Evolutionary conservation across 2,797 vertebrate genomes (phyloP), one percentile per base, ranked within the genome.

Genomic region (Ctenochaetus hawaiiensis): DNA sequence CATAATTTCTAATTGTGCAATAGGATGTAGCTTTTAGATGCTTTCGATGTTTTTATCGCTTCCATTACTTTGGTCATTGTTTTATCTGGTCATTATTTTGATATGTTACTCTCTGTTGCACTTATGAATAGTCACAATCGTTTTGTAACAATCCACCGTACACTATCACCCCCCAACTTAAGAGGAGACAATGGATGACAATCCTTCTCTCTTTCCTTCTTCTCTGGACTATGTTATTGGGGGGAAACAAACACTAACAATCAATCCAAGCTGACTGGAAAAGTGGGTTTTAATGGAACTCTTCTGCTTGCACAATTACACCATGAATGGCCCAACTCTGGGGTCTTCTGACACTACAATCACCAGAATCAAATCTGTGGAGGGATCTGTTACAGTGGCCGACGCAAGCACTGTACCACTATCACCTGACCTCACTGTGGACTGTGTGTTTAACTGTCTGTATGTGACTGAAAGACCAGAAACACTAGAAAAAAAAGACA

Each of bases 1-100:
- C 94, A 94, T 94, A 90, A 95, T 89, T 93, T 87, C 96, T 95
- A 95, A 96, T 96, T 93, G 97, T 99, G 97, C 97, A 97, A 98
- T 98, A 97, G 96, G 96, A 95, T 95, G 56, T 97, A 97, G 96
- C 89, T 95, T 95, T 96, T 96, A 95, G 93, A 92, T 92, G 95
- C 94, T 93, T 94, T 90, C 43, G 37, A 85, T 87, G 86, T 87
- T 91, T 90, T 91, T 84, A 81, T 66, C 20, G 72, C 77, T 78
- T 91, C 74, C 43, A 26, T 89, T 65, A 51, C 75, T 83, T 88
- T 81, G 45, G 22, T 87, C 51, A 6, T 67, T 43, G 53, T 84
- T 89, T 86, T 66, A 78, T 87, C 77, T 67, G 39, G 47, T 83
- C 39, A 14, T 86, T 80, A 82, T 87, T 87, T 91, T 74, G 23